Conservation (phyloP, 2,113 vertebrate genomes). For the Telmatochromis sp. region DNA sequence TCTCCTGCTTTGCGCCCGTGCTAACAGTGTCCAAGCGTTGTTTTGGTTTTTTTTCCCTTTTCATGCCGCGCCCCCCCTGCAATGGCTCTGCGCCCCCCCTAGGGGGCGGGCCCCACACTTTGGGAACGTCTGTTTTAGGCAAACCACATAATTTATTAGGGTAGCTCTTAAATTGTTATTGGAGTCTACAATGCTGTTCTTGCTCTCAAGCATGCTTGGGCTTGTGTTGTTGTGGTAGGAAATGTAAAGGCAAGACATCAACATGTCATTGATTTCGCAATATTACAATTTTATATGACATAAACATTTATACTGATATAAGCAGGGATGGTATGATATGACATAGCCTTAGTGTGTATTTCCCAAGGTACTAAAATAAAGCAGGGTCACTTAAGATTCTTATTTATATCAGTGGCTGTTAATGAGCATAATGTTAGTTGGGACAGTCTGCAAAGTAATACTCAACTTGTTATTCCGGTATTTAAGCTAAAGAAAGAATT, state of each 20-base stretch:
- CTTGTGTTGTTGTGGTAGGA: background rate
- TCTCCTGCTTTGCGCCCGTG: no score
- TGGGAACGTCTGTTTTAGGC: no score
- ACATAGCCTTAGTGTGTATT: background rate
- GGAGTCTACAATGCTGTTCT: background rate
- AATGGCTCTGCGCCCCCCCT: no score
- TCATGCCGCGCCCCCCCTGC: no score
- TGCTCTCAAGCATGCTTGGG: background rate
- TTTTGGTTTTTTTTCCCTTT: no score
- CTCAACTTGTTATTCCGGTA: background rate
- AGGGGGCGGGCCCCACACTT: no score
- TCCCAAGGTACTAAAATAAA: background rate
- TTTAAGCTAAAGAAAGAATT: background rate
- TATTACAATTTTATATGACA: background rate
- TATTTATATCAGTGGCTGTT: background rate
- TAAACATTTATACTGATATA: background rate
- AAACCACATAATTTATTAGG: accelerated
- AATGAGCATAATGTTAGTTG: background rate
- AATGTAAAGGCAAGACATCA: background rate
- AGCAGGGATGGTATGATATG: background rate
- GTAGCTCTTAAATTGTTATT: background rate
- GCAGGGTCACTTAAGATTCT: background rate
- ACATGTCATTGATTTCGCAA: background rate
- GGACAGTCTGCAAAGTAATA: background rate
- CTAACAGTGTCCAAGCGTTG: no score